A percentile compares a stretch with the other conserved stretches of the same genome.
Conservation (phyloP, 2,113 vertebrate species). For the Bubo bubo region DNA sequence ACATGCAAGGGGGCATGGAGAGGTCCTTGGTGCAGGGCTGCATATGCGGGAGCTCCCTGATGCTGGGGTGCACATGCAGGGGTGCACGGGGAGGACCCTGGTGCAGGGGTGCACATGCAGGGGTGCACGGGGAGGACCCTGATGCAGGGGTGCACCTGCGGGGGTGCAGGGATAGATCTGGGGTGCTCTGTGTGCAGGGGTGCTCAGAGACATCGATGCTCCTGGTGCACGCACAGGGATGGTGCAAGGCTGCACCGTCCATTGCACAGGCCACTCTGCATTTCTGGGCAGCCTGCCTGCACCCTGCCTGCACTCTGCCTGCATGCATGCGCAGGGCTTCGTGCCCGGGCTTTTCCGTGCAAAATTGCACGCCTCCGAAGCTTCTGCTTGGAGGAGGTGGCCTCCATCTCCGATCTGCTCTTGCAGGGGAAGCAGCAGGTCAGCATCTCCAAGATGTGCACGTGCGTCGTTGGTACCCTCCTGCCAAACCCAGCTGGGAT, state of each 20-base stretch:
- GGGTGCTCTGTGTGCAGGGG: no score
- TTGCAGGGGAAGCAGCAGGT: neutral
- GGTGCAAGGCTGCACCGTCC: neutral
- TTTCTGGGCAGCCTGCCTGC: neutral
- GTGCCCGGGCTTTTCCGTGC: neutral
- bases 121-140: accelerated
- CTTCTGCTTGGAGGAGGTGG: neutral
- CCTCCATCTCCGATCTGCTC: neutral
- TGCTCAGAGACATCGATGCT: neutral
- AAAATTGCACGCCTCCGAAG: neutral
- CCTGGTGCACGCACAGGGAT: neutral
- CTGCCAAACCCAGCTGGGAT: neutral
- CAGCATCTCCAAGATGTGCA: neutral
- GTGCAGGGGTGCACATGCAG: accelerated
- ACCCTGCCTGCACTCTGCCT: neutral
- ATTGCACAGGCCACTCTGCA: neutral
- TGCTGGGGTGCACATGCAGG: no score
- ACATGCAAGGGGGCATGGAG: neutral
- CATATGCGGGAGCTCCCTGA: accelerated
- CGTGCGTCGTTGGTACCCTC: neutral
- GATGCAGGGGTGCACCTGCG: no score
- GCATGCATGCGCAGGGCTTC: neutral
- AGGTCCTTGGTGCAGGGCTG: neutral
- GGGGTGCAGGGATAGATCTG: neutral
- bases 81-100: neutral